phyloP scores from a whole-genome alignment of 2,113 vertebrate genomes.

The Muntiacus reevesi region DNA sequence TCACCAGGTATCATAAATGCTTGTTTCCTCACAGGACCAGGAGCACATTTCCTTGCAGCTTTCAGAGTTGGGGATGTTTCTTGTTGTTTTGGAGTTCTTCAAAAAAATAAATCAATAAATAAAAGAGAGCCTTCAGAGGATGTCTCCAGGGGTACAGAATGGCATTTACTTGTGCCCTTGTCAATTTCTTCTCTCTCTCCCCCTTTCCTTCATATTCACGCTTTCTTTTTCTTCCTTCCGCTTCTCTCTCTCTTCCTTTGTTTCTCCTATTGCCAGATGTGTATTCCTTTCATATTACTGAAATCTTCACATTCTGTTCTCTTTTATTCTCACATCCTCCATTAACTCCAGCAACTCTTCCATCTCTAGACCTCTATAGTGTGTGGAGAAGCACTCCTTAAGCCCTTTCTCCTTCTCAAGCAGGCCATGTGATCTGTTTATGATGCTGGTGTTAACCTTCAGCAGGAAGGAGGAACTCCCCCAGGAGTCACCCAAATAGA shows the following conservation, averaged over 20 bases:
- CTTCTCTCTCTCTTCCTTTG: not conserved
- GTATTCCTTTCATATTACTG: not conserved
- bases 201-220: not conserved
- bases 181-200: not conserved
- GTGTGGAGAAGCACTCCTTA: not conserved
- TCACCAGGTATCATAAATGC: not conserved
- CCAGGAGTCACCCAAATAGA: not conserved
- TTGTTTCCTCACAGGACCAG: not conserved
- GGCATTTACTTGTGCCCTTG: not conserved
- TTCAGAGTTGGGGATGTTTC: not conserved
- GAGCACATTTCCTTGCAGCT: not conserved
- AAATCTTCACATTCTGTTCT: not conserved
- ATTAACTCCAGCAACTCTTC: not conserved
- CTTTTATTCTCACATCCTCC: not conserved
- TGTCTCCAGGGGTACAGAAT: not conserved
- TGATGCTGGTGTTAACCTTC: not conserved
- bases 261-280: not conserved
- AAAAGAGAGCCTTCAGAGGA: not conserved
- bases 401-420: not conserved
- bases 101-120: not conserved
- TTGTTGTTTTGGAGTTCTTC: not conserved
- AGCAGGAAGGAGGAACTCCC: not conserved
- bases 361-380: not conserved
- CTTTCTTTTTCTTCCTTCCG: not conserved
- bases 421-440: not conserved